A percentile compares a stretch with the other conserved stretches of the same genome.
phyloP scores from a whole-genome alignment of 2,797 vertebrate species.

The Amblyraja radiata region DNA sequence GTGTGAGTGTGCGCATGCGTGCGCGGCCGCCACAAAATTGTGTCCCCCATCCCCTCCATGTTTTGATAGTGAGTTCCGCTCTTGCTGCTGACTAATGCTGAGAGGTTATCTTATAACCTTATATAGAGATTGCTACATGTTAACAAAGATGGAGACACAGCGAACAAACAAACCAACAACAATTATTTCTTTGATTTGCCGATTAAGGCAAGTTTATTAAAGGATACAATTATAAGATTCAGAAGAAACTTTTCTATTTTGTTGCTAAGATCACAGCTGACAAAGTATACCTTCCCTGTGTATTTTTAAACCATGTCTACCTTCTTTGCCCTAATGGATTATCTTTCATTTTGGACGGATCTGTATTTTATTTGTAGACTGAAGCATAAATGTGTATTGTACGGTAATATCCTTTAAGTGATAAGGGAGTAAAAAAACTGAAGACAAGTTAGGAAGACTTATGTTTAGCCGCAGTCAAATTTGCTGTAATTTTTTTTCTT shows the following conservation, averaged over 20 bases:
- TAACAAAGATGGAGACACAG: neutral
- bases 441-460: neutral
- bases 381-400: neutral
- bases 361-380: neutral
- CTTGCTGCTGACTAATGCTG: neutral
- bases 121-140: neutral
- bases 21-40: too few species aligned
- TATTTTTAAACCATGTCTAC: neutral
- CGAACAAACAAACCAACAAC: neutral
- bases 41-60: too few species aligned
- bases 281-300: neutral
- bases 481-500: neutral
- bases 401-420: too few species aligned
- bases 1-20: too few species aligned
- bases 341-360: neutral
- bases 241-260: neutral
- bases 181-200: neutral
- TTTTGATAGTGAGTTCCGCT: too few species aligned
- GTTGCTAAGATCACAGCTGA: neutral
- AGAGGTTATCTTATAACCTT: neutral
- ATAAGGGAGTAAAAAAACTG: neutral
- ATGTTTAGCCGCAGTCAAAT: neutral
- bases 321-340: neutral
- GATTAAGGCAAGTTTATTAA: neutral
- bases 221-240: neutral